Evolutionary conservation across 2,797 vertebrate species (phyloP).

Genomic region (Propithecus perrieri): DNA sequence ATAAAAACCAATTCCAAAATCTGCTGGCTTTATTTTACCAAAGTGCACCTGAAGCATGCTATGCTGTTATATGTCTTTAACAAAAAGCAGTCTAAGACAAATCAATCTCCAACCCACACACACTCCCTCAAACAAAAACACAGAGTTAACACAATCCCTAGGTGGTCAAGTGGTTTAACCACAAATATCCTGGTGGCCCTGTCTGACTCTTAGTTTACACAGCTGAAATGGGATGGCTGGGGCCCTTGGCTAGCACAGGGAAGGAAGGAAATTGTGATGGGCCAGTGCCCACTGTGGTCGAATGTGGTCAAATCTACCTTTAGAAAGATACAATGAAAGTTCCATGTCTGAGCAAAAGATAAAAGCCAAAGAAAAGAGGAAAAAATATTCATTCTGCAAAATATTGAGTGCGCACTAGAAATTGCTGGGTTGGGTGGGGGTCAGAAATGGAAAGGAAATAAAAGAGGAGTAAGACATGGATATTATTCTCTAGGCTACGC

Average conservation of each 20-base stretch:
- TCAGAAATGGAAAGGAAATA: neutral
- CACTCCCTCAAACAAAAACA: conserved; percentile 79
- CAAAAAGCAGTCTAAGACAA: neutral
- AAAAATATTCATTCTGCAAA: neutral
- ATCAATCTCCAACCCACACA: conserved; percentile 69
- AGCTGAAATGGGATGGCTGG: conserved; percentile 66
- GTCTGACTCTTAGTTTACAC: conserved; percentile 71
- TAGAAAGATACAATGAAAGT: neutral
- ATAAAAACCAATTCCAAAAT: conserved; percentile 45
- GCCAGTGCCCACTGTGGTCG: conserved; percentile 53
- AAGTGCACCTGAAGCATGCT: neutral
- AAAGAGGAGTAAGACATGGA: neutral
- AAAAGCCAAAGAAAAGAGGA: neutral
- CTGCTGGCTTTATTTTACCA: conserved; percentile 32
- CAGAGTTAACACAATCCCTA: conserved; percentile 76
- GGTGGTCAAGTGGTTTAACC: conserved; percentile 82
- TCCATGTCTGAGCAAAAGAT: neutral
- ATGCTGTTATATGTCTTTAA: conserved; percentile 52
- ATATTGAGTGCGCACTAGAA: neutral
- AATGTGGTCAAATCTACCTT: neutral
- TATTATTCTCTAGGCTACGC: neutral
- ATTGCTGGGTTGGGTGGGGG: neutral
- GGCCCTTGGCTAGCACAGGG: conserved; percentile 55
- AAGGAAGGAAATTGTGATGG: conserved; percentile 55
- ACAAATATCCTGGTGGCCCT: conserved; percentile 77